Percentiles rank a stretch among this genome's conserved stretches.
Evolutionary conservation across 2,113 vertebrate species (phyloP).

Genomic region (Thamnophis sirtalis): DNA sequence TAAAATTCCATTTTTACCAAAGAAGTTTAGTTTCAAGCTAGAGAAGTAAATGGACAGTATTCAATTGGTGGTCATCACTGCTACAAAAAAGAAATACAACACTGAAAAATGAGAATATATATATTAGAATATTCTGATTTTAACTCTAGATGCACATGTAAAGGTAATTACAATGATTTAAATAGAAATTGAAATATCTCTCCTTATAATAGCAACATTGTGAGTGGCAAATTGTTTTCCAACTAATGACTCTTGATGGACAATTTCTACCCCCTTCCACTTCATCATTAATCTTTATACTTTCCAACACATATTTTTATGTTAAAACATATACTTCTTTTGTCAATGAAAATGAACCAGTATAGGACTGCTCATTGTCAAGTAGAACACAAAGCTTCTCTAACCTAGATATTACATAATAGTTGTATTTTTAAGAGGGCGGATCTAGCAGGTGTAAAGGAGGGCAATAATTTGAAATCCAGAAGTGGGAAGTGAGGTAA

Average conservation of each 20-base stretch:
- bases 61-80: neutral
- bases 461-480: neutral
- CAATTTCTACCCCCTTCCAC: neutral
- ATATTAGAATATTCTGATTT: too few relatives aligned
- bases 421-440: neutral
- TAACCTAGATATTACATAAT: neutral
- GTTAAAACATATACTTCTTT: neutral
- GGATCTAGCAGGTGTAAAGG: too few relatives aligned
- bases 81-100: neutral
- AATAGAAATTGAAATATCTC: neutral
- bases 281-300: neutral
- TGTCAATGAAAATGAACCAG: neutral
- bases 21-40: constrained; percentile 30
- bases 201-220: neutral
- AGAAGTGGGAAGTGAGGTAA: neutral
- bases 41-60: constrained; percentile 12
- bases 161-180: neutral
- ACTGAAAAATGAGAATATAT: neutral
- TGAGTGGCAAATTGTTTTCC: neutral
- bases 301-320: neutral
- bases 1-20: constrained; percentile 24
- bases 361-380: neutral
- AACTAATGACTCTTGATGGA: neutral
- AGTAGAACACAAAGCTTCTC: neutral
- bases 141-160: too few relatives aligned